Percentiles rank a stretch among this genome's conserved stretches.
Evolutionary conservation across 2,113 vertebrate species (phyloP).

Genomic region (Papio anubis): DNA sequence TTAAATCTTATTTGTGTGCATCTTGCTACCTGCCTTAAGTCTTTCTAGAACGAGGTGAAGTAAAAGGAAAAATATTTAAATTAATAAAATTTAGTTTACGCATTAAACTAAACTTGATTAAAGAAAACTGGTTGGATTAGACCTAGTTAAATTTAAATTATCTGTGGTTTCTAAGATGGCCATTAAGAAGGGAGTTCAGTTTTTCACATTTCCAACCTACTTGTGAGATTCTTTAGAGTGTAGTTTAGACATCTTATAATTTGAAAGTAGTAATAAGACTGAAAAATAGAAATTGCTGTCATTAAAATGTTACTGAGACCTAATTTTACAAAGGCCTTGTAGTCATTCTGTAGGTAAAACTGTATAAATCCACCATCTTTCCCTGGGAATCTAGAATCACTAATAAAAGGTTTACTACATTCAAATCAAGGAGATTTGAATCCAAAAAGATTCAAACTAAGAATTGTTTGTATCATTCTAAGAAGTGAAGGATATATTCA

Average conservation of each 20-base stretch:
- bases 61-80: background rate
- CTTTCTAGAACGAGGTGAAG: slow-evolving; percentile 1
- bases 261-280: background rate
- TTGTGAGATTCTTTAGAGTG: background rate
- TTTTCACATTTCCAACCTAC: background rate
- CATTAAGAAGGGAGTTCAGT: background rate
- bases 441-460: background rate
- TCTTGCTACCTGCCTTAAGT: background rate
- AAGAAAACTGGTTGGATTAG: slow-evolving; percentile 10
- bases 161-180: background rate
- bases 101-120: background rate
- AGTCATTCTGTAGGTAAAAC: background rate
- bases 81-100: background rate
- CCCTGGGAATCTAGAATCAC: background rate
- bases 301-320: background rate
- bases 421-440: background rate
- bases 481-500: background rate
- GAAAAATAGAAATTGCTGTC: background rate
- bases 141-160: background rate
- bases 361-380: background rate
- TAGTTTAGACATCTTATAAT: background rate
- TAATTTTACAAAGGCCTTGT: background rate
- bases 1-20: background rate
- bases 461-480: background rate
- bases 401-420: background rate